Evolutionary conservation across 2,888 invertebrate species (phyloP), one percentile per base, ranked within the genome.

Genomic region (Idaea aversata): DNA sequence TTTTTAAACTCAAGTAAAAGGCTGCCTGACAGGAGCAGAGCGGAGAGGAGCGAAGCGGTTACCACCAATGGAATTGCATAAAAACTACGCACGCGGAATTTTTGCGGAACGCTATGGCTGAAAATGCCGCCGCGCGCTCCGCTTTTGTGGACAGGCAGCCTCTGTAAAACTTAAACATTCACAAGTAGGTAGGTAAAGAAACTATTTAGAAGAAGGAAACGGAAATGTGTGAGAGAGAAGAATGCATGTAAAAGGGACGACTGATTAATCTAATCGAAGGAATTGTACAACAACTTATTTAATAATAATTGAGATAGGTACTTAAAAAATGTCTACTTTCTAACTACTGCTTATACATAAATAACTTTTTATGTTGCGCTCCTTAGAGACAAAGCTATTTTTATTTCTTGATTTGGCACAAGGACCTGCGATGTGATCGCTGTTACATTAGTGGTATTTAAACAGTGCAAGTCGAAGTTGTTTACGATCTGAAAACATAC

Each of bases 351-450:
- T 15, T 58, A 58, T n/a, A 58, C 2, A 6, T 10, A 15, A 2
- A 58, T 58, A 6, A 15, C 6, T 16, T 15, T 59, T 59, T 64
- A 69, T 61, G 64, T 63, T 64, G 66, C 61, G 64, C 77, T 73
- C 72, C 77, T 79, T 34, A 75, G 57, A 57, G 77, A 75, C 63
- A 91, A 76, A 61, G 65, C 69, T 66, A 95, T 72, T 65, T 90
- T 83, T 62, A 95, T 84, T 25, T 93, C 87, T 71, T 88, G 85
- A 63, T 93, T 90, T 47, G 95, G 95, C 25, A 95, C 91, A 63
- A 95, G 88, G 5, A 95, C 93, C 79, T 94, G 82, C 59, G 94
- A 93, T 65, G 95, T 89, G 16, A 93, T 90, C 74, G 94, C 88
- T 63, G 90, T 86, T 13, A 95, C 84, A 67, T 86, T 83, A 65